Evolutionary conservation across 2,113 vertebrate species (phyloP), one percentile per base, ranked within the genome.

Genomic region (Neoarius graeffei): DNA sequence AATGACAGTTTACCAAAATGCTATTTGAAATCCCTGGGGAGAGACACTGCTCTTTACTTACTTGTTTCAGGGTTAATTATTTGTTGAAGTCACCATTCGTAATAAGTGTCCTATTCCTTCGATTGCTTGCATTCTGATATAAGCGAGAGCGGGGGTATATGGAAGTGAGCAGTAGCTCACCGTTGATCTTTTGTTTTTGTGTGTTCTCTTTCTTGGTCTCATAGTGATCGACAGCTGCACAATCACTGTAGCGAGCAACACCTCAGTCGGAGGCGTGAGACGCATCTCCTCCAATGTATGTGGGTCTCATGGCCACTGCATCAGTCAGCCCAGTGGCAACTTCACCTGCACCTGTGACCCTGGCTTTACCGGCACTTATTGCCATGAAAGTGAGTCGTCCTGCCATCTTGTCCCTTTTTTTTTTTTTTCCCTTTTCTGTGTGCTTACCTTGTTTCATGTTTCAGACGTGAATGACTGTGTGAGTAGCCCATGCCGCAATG

Each of bases 201-300:
- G 56, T n/a, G 66, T 8, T 9, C n/a, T 30, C 10, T 11, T 19
- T 15, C 52, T 23, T 17, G 64, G 52, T 27, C 48, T 48, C 2
- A 10, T 91, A 99, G 98, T 96, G 85, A 97, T 99, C 86, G 98
- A 99, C 91, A 97, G 97, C 95, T 99, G 98, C 91, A 97, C 96
- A 2, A 93, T 98, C 42, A 95, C 97, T 42, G 92, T 97, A 5
- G 97, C 97, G 20, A 94, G 95, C 89, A 96, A 97, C 84, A 91
- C 92, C 85, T 96, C 95, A 0, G 95, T 93, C 20, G 97, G 94
- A 67, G 95, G 94, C 62, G 91, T 97, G 80, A 94, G 94, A 3
- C 92, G 92, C 86, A 93, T 96, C 81, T 95, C 96, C 0, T 97
- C 97, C 17, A 96, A 96, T 0, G 97, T 99, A 30, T 99, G 98